These are phyloP conservation scores for Tachysurus fulvidraco DNA, from an alignment of 2,113 vertebrate species.

Conservation along the genomic window DNA sequence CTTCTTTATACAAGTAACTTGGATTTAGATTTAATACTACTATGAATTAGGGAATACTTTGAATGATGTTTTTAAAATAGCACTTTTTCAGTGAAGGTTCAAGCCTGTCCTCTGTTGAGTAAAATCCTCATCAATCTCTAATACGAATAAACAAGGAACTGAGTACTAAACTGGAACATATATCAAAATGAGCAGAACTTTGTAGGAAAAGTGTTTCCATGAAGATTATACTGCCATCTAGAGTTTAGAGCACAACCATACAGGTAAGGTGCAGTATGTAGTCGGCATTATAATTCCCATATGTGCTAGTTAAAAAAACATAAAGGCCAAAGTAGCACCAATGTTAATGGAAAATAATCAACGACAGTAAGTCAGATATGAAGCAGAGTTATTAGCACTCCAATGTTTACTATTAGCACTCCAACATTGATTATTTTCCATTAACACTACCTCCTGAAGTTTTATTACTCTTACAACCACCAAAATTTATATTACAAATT, in stretches of 20 bases:
- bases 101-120: neutral
- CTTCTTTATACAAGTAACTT: neutral
- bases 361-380: no score
- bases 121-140: neutral
- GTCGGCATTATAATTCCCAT: no score
- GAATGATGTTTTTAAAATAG: neutral
- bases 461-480: neutral
- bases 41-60: neutral
- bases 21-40: neutral
- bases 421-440: neutral
- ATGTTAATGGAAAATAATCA: neutral
- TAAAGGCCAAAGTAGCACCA: no score
- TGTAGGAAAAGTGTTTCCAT: neutral
- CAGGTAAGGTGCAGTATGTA: neutral
- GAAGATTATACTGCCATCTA: conserved; percentile 21
- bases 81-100: neutral
- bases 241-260: neutral
- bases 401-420: neutral
- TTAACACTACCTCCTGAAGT: neutral
- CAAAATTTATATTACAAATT: neutral
- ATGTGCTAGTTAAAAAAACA: no score
- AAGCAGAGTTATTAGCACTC: neutral
- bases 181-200: neutral
- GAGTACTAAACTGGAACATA: no score
- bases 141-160: neutral